Conservation (phyloP, 2,797 vertebrate genomes). For the Gallinago nigripennis region DNA sequence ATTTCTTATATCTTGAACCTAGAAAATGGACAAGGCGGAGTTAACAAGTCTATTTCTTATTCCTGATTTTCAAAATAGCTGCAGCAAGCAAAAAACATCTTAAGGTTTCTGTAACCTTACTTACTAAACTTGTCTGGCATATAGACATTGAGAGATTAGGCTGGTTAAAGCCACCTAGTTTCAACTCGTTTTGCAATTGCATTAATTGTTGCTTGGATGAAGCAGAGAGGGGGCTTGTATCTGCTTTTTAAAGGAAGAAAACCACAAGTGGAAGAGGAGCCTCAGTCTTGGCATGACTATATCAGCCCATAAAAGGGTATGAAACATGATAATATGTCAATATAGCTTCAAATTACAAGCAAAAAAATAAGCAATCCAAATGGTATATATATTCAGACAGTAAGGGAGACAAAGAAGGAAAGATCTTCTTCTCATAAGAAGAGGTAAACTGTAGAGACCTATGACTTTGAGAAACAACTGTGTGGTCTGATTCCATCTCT, state of each 20-base stretch:
- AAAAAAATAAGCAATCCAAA: not conserved
- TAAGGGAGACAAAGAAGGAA: not conserved
- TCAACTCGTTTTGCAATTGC: not conserved
- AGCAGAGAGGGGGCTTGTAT: not conserved
- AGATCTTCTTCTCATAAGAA: not conserved
- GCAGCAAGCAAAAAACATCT: not conserved
- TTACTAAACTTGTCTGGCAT: not conserved
- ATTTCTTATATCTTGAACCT: not conserved
- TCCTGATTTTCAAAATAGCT: not conserved
- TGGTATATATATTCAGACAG: not conserved
- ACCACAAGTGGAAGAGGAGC: not conserved
- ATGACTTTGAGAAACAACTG: not conserved
- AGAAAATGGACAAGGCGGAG: not conserved
- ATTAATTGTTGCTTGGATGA: not conserved
- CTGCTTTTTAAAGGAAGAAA: not conserved
- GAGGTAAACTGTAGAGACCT: not conserved
- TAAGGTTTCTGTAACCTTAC: not conserved
- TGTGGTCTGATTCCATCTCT: slow-evolving; percentile 34
- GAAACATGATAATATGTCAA: not conserved
- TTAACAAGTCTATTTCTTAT: not conserved
- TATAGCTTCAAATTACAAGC: not conserved
- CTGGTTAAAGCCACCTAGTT: not conserved
- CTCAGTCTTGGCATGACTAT: not conserved
- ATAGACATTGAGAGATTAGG: not conserved
- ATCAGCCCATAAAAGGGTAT: not conserved